Evolutionary conservation across 2,113 vertebrate genomes (phyloP).

Genomic region (Pheucticus melanocephalus): DNA sequence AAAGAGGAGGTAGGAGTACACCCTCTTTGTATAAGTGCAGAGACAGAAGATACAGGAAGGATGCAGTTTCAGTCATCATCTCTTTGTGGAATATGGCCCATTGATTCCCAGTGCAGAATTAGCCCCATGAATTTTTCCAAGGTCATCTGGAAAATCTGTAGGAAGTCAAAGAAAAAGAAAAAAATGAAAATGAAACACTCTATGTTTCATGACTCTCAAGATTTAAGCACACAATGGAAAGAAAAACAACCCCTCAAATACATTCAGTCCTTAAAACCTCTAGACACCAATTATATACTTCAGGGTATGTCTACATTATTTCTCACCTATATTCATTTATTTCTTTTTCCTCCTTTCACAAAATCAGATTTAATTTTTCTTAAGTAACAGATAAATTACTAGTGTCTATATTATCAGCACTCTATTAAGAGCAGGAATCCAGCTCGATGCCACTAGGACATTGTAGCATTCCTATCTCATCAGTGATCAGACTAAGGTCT

Average conservation of each 20-base stretch:
- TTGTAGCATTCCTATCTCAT: conserved; percentile 60
- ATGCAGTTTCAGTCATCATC: background rate
- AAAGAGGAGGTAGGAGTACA: background rate
- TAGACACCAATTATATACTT: background rate
- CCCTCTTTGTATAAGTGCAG: background rate
- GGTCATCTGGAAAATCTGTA: background rate
- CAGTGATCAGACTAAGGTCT: conserved; percentile 48
- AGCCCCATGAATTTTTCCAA: background rate
- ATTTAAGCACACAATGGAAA: background rate
- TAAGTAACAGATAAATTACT: conserved; percentile 57
- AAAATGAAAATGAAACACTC: background rate
- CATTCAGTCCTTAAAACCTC: background rate
- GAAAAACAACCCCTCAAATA: background rate
- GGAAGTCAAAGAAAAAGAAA: background rate
- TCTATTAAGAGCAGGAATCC: conserved; percentile 53
- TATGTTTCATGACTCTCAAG: background rate
- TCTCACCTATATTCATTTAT: conserved; percentile 16
- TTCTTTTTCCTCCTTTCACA: conserved; percentile 14
- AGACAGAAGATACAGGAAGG: background rate
- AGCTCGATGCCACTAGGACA: conserved; percentile 45
- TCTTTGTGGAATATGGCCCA: background rate
- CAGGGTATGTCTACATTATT: background rate
- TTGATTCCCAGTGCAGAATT: background rate
- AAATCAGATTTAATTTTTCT: conserved; percentile 60
- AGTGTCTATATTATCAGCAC: conserved; percentile 61